Base-by-base conservation (phyloP, 1,140 invertebrate species). In the Apis cerana region DNA sequence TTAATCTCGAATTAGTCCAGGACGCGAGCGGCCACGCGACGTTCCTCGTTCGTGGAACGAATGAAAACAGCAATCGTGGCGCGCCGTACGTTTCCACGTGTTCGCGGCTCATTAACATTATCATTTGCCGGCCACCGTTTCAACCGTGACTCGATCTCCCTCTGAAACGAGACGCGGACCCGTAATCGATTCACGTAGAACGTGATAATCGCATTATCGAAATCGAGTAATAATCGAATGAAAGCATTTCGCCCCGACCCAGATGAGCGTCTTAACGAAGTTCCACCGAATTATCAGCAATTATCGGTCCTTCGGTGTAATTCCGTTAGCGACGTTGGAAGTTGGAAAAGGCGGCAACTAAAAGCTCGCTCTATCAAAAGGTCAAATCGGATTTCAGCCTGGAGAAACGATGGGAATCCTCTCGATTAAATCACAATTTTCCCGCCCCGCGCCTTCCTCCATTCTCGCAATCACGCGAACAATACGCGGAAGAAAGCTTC, bases 211-310 rank as follows among this genome's bases (percentile, higher is more conserved):
- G 88, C 85, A 83, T 94, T 92, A 93, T 93, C 89, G 91, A 91
- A 93, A 94, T 94, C 89, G 93, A 93, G 89, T 87, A 91, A 92
- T 94, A 94, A 93, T 94, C 89, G 89, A 93, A 94, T 93, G 90
- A 93, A 94, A 93, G 90, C 92, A 93, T 93, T 93, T 93, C 89
- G 86, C 90, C 88, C 90, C 85, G 84, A 86, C 81, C 89, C 90
- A 94, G 92, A 94, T 93, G 93, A 94, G 91, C 92, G 92, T 94
- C 93, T 94, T 94, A 94, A 94, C 92, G 89, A 93, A 92, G 92
- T 94, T 94, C 88, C 91, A 90, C 84, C 89, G 89, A 94, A 94
- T 94, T 94, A 94, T 93, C 93, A 94, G 93, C 92, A 94, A 94
- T 94, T 94, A 94, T 94, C 93, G 92, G 90, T 90, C 90, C 92